phyloP scores from a whole-genome alignment of 2,113 vertebrate species.

The Pimephales promelas region DNA sequence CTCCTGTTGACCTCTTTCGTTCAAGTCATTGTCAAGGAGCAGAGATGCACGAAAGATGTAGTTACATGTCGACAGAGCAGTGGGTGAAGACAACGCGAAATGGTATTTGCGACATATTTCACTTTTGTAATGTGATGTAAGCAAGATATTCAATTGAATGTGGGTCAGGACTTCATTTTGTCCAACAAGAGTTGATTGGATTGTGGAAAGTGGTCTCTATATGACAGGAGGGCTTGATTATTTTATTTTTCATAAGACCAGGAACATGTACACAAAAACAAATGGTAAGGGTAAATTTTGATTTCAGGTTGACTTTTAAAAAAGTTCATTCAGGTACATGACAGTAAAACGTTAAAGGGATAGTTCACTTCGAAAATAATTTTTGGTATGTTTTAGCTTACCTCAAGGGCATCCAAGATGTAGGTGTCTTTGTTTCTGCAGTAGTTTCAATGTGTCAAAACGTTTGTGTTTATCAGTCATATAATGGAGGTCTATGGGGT shows the following conservation, averaged over 20 bases:
- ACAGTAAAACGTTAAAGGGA: constrained; percentile 8
- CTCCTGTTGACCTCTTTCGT: constrained; percentile 24
- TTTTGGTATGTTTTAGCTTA: no score
- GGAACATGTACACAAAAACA: background rate
- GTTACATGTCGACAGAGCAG: background rate
- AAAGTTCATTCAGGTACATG: background rate
- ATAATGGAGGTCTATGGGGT: no score
- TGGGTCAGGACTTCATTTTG: background rate
- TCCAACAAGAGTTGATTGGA: background rate
- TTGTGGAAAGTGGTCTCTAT: background rate
- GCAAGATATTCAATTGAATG: background rate
- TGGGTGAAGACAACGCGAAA: background rate
- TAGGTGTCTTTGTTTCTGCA: no score
- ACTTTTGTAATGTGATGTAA: background rate
- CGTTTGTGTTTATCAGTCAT: no score
- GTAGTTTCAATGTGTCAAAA: no score
- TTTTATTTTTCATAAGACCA: background rate
- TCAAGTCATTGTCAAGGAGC: constrained; percentile 9
- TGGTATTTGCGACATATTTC: background rate
- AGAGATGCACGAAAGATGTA: background rate
- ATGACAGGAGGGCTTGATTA: background rate
- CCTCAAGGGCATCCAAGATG: no score
- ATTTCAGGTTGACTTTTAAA: background rate
- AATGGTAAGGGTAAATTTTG: background rate
- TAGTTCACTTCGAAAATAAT: no score